Percentiles rank a stretch among this genome's conserved stretches.
Evolutionary conservation across 2,888 invertebrate species (phyloP).

Genomic region (Drosophila merina): DNA sequence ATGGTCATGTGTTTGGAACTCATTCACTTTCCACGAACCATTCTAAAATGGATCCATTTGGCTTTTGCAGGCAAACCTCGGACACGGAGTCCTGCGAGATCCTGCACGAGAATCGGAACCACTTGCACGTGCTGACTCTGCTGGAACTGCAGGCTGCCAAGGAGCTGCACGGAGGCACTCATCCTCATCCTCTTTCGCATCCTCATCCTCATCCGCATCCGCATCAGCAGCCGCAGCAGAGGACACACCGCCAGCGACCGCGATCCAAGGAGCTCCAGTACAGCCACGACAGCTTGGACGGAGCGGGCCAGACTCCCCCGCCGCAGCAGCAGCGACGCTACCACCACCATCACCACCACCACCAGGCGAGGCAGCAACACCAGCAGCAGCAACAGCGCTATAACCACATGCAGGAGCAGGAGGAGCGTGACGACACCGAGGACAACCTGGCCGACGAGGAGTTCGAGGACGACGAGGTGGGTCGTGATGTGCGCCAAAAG

Average conservation of each 20-base stretch:
- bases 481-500: constrained; percentile 81
- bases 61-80: constrained; percentile 82
- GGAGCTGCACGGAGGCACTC: constrained; percentile 66
- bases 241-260: constrained; percentile 81
- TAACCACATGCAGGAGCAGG: constrained; percentile 71
- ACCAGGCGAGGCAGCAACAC: constrained; percentile 61
- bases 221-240: constrained; percentile 76
- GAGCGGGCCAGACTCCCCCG: constrained; percentile 58
- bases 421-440: constrained; percentile 83
- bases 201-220: constrained; percentile 76
- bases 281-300: constrained; percentile 82
- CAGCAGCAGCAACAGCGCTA: constrained; percentile 67
- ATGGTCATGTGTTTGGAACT: constrained; percentile 1
- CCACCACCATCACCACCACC: constrained; percentile 64
- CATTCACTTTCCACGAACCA: neutral
- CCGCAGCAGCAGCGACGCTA: constrained; percentile 53
- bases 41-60: neutral
- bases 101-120: constrained; percentile 82
- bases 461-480: constrained; percentile 83
- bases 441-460: constrained; percentile 83
- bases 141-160: constrained; percentile 69
- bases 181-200: constrained; percentile 55
- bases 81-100: constrained; percentile 84
- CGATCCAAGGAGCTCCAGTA: constrained; percentile 82
- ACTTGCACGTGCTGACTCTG: constrained; percentile 75